Percentiles rank a stretch among this genome's conserved stretches.
phyloP scores from a whole-genome alignment of 2,797 vertebrate genomes.

The Eremophila alpestris region DNA sequence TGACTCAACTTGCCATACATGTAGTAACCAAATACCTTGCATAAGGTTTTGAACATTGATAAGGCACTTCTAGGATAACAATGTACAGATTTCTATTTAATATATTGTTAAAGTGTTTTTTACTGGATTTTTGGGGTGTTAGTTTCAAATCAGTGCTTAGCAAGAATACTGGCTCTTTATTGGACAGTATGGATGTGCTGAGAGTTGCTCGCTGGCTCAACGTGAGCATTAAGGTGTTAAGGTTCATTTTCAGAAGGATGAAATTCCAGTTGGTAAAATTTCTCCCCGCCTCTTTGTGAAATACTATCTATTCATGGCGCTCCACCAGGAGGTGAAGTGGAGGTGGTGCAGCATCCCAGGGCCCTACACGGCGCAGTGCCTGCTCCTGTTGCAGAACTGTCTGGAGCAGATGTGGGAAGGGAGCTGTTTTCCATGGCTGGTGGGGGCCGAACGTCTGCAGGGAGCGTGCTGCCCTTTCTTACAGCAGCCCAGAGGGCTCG shows the following conservation, averaged over 20 bases:
- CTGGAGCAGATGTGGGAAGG: neutral
- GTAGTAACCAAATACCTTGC: neutral
- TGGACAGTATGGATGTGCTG: neutral
- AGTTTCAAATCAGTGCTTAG: neutral
- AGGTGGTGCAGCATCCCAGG: neutral
- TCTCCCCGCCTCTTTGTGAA: neutral
- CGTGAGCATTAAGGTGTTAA: neutral
- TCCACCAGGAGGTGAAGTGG: neutral
- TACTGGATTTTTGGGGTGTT: neutral
- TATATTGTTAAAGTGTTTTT: neutral
- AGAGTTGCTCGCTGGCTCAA: neutral
- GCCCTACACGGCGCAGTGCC: accelerated
- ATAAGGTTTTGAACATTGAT: neutral
- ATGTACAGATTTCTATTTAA: neutral
- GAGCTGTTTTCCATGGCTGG: accelerated
- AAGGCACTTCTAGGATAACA: neutral
- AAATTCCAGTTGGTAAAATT: neutral
- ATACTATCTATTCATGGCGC: accelerated
- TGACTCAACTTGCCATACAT: neutral
- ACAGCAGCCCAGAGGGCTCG: neutral
- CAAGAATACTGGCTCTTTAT: neutral
- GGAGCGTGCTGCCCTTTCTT: neutral
- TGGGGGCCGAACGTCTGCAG: accelerated
- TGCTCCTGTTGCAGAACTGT: neutral
- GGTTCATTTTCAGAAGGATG: neutral